Conservation (phyloP, 2,797 vertebrate species). For the Sebastes steindachneri region DNA sequence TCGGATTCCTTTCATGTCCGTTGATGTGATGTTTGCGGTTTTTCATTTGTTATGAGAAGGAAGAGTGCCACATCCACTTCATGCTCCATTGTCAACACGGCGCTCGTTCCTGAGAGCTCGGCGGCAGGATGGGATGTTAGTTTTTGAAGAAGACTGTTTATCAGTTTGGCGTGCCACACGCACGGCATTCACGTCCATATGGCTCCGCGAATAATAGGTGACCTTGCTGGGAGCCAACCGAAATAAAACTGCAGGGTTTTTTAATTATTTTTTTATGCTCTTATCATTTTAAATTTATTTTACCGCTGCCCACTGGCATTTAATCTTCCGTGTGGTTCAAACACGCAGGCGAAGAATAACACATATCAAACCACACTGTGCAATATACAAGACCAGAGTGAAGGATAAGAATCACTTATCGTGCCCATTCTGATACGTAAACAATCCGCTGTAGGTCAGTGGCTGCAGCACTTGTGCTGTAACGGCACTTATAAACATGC, state of each 20-base stretch:
- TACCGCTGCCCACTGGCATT: conserved; percentile 23
- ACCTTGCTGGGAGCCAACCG: conserved; percentile 44
- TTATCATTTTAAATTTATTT: conserved; percentile 54
- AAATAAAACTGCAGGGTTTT: conserved; percentile 22
- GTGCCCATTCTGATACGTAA: conserved; percentile 62
- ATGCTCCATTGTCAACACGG: conserved; percentile 42
- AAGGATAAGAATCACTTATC: conserved; percentile 63
- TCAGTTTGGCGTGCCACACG: conserved; percentile 15
- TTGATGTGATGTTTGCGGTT: conserved; percentile 51
- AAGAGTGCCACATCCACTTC: conserved; percentile 56
- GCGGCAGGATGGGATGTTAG: conserved; percentile 13
- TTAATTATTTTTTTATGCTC: conserved; percentile 30
- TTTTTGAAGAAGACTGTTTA: conserved; percentile 45
- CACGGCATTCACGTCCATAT: conserved; percentile 18
- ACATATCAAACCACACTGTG: conserved; percentile 36
- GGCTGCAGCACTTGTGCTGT: conserved; percentile 55
- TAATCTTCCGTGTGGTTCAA: conserved; percentile 32
- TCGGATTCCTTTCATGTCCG: conserved; percentile 45
- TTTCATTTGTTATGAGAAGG: conserved; percentile 69
- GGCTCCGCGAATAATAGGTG: neutral
- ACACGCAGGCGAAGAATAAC: conserved; percentile 35
- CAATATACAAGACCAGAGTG: conserved; percentile 36
- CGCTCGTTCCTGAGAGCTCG: conserved; percentile 22
- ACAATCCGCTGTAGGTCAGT: conserved; percentile 74
- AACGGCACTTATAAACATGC: conserved; percentile 69